Evolutionary conservation across 1,140 invertebrate genomes (phyloP).

Genomic region (Drosophila rufa): DNA sequence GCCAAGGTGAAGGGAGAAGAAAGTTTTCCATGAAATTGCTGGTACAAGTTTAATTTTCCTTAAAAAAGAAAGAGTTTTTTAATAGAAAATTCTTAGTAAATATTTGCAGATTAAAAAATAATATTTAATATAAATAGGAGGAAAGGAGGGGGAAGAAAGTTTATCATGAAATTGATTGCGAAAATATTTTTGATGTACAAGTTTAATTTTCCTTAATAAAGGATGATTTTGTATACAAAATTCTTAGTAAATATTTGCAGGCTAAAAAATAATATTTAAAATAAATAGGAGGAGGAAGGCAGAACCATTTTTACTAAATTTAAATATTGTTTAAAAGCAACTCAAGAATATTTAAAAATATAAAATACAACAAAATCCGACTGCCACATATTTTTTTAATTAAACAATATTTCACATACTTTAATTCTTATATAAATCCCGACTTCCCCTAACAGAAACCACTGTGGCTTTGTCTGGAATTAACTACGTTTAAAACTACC

Average conservation of each 20-base stretch:
- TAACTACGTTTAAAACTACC: slow-evolving; percentile 9
- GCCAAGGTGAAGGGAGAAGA: background rate
- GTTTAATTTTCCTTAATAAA: background rate
- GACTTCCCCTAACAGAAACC: background rate
- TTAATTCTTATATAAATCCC: background rate
- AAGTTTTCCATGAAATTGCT: slow-evolving; percentile 4
- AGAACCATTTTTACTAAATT: too few species aligned
- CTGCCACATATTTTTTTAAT: background rate
- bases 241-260: background rate
- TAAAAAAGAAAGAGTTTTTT: too few species aligned
- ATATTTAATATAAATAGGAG: background rate
- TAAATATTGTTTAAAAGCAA: background rate
- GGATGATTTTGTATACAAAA: too few species aligned
- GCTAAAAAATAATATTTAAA: background rate
- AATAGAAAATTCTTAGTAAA: background rate
- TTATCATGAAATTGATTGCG: slow-evolving; percentile 2
- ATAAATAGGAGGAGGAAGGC: background rate
- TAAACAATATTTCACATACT: too few species aligned
- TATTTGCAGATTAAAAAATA: background rate
- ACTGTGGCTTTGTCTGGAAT: background rate
- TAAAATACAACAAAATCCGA: background rate
- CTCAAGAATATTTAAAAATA: background rate
- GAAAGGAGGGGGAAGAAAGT: background rate
- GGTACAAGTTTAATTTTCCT: background rate
- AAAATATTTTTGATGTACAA: background rate